Base-by-base conservation (phyloP, 2,797 vertebrate species). In the Gymnoscopelus braueri region DNA sequence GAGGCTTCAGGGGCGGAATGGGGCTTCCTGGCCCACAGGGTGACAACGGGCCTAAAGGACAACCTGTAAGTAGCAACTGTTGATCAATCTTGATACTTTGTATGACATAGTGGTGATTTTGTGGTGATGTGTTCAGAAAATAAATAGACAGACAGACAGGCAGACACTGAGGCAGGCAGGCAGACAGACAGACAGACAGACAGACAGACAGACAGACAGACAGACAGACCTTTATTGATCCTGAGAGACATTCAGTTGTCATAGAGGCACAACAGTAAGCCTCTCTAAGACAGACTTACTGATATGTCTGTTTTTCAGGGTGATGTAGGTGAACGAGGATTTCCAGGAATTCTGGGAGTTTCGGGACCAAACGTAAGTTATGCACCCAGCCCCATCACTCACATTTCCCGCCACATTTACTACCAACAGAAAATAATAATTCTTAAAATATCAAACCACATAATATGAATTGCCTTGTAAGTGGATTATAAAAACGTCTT, bases 341-440 rank as follows among this genome's bases (percentile, higher is more conserved):
- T 98, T 89, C 96, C 96, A 66, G 98, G 98, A 74, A 94, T 98
- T 47, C 91, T 94, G 0, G 98, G 97, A 77, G 89, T 96, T 53
- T 97, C 97, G 78, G 98, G 98, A 85, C 97, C 98, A 47, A 96
- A 95, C 96, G 98, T 98, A 95, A 63, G 91, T 78, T 70, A 23
- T 65, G 9, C 11, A 65, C 4, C 32, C 29, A 32, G 29, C 3
- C 29, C 29, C 32, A 35, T 6, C 32, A 35, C 32, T 35, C 32
- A 35, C 32, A 6, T 35, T 35, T 35, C 32, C 32, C 32, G 5
- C 5, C 4, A 35, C 32, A 35, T 35, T 35, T 35, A 35, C 32
- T 5, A 35, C 32, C 32, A 35, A 6, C 26, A 29, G 26, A 29
- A 29, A 29, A 1, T 1, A 29, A 29, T 29, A 1, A 29, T 29